Base-by-base conservation (phyloP, 1,140 invertebrate species). In the Dendroctonus valens region DNA sequence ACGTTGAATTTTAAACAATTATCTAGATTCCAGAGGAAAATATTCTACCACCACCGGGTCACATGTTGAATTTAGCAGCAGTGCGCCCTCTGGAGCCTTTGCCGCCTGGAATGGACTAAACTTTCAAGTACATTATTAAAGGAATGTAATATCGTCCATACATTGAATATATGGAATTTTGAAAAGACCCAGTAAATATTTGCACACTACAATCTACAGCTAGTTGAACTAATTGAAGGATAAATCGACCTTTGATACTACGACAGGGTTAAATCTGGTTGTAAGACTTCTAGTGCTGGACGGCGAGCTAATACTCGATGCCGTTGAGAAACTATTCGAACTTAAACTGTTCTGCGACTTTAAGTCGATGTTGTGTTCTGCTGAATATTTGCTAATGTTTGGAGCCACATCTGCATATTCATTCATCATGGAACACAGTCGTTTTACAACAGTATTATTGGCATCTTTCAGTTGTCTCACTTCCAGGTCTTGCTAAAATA, bases 401-500 rank as follows among this genome's bases (percentile, higher is more conserved):
- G 59, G 77, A 60, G 8, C 74, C 70, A 71, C 73, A 67, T 72
- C 76, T 40, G 70, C 64, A 70, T 73, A 68, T 53, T 77, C 70
- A 37, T 62, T 70, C 14, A 68, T 71, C 60, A 81, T 73, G 51
- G 81, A 79, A 6, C 71, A 58, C 7, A 83, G 50, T 53, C 77
- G 69, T 49, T 81, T 77, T 4, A 81, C 55, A 0, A 74, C 76
- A 60, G 71, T 75, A 9, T 71, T 72, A 65, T 82, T 78, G 1
- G 66, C 68, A 6, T 77, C 73, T 65, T 72, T 64, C 15, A 78
- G 50, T 55, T 76, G 74, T 39, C 72, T 66, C 5, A 77, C 73
- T 65, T 73, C 70, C 53, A 77, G 65, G 59, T 78, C 76, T 69
- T 69, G 65, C 76, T 78, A 48, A 48, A 77, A 74, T 60, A 26